phyloP scores from a whole-genome alignment of 2,797 vertebrate genomes.

The Eulemur rubriventer region DNA sequence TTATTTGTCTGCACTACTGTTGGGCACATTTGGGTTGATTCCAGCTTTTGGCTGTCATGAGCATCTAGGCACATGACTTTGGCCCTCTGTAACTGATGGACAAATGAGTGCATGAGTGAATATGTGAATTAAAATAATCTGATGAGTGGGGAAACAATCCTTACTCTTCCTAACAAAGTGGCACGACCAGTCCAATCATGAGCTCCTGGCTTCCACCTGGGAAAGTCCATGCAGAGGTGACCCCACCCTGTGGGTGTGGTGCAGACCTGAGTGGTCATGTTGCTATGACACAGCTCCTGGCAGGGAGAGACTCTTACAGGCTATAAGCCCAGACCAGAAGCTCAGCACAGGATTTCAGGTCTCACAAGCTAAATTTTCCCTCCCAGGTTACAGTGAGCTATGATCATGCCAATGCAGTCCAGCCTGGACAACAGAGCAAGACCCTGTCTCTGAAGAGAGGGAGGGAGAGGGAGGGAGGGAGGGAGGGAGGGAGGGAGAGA shows the following conservation, averaged over 20 bases:
- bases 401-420: no score
- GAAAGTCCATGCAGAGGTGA: rapidly evolving
- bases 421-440: not conserved
- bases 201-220: not conserved
- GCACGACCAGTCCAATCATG: not conserved
- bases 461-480: not conserved
- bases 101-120: no score
- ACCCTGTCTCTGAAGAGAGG: not conserved
- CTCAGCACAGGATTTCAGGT: not conserved
- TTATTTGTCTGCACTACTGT: rapidly evolving
- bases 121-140: not conserved
- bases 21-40: not conserved
- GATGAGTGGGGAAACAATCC: not conserved
- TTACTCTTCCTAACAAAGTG: not conserved
- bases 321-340: not conserved
- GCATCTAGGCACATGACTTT: rapidly evolving
- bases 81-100: no score
- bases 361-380: not conserved
- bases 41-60: not conserved
- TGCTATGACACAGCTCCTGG: not conserved
- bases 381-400: no score
- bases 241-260: rapidly evolving
- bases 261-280: not conserved
- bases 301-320: not conserved
- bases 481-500: no score